Conservation (phyloP, 2,113 vertebrate genomes). For the Grammomys dolichurus region DNA sequence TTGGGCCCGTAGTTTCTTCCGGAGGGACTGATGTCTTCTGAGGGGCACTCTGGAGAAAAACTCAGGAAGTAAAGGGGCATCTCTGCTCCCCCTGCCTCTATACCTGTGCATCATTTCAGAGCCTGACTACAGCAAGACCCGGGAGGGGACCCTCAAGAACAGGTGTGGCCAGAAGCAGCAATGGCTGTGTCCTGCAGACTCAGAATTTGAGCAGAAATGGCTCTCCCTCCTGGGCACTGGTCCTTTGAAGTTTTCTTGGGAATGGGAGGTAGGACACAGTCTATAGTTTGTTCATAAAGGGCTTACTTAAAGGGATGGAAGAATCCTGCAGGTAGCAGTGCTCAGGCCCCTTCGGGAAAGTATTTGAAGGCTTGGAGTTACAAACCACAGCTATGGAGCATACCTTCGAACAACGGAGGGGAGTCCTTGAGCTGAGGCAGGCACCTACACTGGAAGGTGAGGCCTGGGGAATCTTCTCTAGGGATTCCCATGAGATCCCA, state of each 20-base stretch:
- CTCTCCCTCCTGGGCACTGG: background rate
- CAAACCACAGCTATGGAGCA: background rate
- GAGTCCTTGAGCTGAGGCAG: background rate
- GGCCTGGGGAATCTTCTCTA: background rate
- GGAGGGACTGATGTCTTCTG: conserved; percentile 81
- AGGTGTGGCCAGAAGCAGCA: background rate
- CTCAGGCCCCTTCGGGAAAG: background rate
- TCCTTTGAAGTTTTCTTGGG: background rate
- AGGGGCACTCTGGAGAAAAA: conserved; percentile 84
- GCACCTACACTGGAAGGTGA: background rate
- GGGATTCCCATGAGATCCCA: background rate
- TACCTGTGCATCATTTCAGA: background rate
- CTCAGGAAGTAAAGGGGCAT: fast-evolving
- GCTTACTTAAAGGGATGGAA: background rate
- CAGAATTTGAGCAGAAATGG: background rate
- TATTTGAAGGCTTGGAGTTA: background rate
- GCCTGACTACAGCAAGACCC: too few species aligned
- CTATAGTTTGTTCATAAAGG: background rate
- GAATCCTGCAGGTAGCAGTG: background rate
- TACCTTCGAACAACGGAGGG: background rate
- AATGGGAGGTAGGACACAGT: background rate
- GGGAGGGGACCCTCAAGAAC: background rate
- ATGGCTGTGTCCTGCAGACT: background rate
- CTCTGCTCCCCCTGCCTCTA: background rate
- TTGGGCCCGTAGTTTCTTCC: conserved; percentile 82